Percentiles rank a stretch among this genome's conserved stretches.
Conservation (phyloP, 2,113 vertebrate species). For the Ammodytes dubius region DNA sequence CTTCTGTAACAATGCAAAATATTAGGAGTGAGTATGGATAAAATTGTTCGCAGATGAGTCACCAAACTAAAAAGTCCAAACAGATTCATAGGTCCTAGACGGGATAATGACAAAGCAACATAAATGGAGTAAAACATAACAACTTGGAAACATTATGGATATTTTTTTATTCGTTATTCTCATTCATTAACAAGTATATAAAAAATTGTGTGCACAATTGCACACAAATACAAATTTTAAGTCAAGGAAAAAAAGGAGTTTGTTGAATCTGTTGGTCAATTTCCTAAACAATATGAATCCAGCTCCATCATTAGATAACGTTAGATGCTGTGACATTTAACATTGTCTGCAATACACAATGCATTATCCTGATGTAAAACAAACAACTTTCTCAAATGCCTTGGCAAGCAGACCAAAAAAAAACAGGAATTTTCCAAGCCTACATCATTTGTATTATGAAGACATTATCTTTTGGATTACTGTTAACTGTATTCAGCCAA, state of each 20-base stretch:
- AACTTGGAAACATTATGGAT: conserved; percentile 1
- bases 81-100: background rate
- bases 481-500: background rate
- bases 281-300: conserved; percentile 21
- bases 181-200: conserved; percentile 43
- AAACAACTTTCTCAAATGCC: conserved; percentile 34
- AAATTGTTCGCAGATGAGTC: conserved; percentile 29
- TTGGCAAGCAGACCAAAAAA: background rate
- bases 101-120: background rate
- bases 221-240: conserved; percentile 23
- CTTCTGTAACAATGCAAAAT: conserved; percentile 27
- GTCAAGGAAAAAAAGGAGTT: background rate
- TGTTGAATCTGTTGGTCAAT: conserved; percentile 13
- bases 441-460: conserved; percentile 13
- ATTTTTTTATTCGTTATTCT: conserved; percentile 58
- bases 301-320: conserved; percentile 1
- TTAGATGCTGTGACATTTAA: conserved; percentile 12
- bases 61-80: background rate
- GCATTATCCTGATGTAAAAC: conserved; percentile 10
- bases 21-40: conserved; percentile 28
- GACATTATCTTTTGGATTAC: background rate
- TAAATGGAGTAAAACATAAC: background rate
- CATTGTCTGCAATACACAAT: conserved; percentile 24
- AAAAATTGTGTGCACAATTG: conserved; percentile 44
- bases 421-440: background rate